Percentiles rank a stretch among this genome's conserved stretches.
Evolutionary conservation across 2,797 vertebrate genomes (phyloP).

Genomic region (Pantherophis vulpinus): DNA sequence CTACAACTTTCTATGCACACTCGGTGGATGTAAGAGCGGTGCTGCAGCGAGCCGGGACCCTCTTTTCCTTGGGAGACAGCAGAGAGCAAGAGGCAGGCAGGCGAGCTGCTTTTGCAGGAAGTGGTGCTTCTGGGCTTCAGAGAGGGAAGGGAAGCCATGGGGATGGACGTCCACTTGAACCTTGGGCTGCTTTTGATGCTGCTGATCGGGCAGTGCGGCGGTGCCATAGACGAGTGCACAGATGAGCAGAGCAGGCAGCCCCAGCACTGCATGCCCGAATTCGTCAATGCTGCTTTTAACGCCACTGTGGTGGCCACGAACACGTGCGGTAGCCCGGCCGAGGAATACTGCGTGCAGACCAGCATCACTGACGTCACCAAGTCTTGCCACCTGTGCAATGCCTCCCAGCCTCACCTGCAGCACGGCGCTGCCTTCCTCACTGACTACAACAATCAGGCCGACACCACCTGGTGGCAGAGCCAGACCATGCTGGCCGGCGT

Average conservation of each 20-base stretch:
- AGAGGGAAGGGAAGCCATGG: background rate
- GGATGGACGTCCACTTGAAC: background rate
- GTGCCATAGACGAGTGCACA: slow-evolving; percentile 89
- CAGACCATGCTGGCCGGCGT: slow-evolving; percentile 96
- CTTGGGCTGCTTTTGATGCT: slow-evolving; percentile 43
- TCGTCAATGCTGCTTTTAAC: slow-evolving; percentile 94
- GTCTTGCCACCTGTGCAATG: slow-evolving; percentile 97
- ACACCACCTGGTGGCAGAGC: slow-evolving; percentile 98
- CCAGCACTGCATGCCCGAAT: slow-evolving; percentile 90
- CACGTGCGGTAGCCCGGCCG: slow-evolving; percentile 91
- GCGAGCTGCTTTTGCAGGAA: background rate
- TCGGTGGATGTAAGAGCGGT: background rate
- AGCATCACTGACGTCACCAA: slow-evolving; percentile 97
- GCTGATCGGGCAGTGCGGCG: slow-evolving; percentile 53
- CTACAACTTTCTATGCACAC: background rate
- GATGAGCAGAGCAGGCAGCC: slow-evolving; percentile 73
- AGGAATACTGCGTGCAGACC: slow-evolving; percentile 98
- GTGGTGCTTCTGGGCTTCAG: background rate
- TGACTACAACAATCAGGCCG: slow-evolving; percentile 97
- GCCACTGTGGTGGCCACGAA: slow-evolving; percentile 90
- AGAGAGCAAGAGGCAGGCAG: background rate
- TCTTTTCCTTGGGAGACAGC: background rate
- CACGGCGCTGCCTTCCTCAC: slow-evolving; percentile 91
- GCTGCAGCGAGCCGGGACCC: background rate
- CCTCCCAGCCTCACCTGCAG: slow-evolving; percentile 81